Evolutionary conservation across 2,113 vertebrate genomes (phyloP), one percentile per base, ranked within the genome.

Genomic region (Mus pahari): DNA sequence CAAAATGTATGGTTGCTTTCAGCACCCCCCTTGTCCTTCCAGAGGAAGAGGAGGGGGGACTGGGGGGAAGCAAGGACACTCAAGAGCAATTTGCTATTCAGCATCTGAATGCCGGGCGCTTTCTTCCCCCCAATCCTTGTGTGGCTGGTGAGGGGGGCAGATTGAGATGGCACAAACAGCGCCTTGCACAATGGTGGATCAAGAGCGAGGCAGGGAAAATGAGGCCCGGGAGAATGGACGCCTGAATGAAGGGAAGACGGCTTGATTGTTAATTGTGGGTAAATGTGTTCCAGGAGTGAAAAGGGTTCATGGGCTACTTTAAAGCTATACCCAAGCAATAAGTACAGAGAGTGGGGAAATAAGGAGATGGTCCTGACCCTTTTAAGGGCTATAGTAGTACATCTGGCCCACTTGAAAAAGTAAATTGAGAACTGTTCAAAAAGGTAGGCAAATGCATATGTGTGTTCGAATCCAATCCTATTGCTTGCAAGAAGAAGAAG

Each of bases 11-110:
- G 99, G 99, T 98, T 99, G 99, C 99, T 99, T 99, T 99, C 99
- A 99, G 99, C 98, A 98, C 98, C 99, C 88, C 98, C 98, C 98
- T 99, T 98, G 99, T 99, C 98, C 99, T 99, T 99, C 99, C 97
- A 74, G 89, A 97, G 98, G 98, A 98, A 98, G 98, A 36, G 66
- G 31, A 68, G 95, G 96, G 97, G 97, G 96, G 58, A 31, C 60
- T 94, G 14, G 97, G 97, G 89, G 98, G 98, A 99, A 98, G 99
- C 99, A 99, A 99, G 99, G 99, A 99, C 99, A 99, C 99, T 99
- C 99, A 99, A 99, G 99, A 99, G 99, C 99, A 99, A 99, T 99
- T 99, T 99, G 99, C 99, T 99, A 99, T 99, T 99, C 99, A 99
- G 98, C 92, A 98, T 98, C 98, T 99, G 99, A 99, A 99, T 99